Conservation (phyloP, 2,113 vertebrate genomes). For the Chitala chitala region DNA sequence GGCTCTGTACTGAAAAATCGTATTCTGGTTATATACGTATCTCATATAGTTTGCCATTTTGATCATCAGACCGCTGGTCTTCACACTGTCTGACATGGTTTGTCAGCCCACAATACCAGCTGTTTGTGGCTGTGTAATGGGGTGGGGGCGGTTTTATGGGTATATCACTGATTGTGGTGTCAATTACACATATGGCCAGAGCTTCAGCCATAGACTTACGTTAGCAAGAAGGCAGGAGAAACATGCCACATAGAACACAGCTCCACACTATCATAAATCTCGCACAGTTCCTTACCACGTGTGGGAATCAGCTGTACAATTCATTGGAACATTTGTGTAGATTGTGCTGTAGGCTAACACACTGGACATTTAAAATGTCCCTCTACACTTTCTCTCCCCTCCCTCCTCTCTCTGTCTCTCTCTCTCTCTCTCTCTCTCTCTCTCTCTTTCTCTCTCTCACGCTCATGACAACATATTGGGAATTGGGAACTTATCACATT, state of each 20-base stretch:
- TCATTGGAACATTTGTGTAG: background rate
- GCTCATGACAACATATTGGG: too few relatives aligned
- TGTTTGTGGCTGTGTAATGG: constrained; percentile 19
- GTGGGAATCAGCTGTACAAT: background rate
- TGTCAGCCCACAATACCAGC: constrained; percentile 8
- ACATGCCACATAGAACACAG: constrained; percentile 5
- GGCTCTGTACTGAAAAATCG: background rate
- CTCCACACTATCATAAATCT: constrained; percentile 7
- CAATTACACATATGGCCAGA: constrained; percentile 1
- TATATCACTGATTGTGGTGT: constrained; percentile 15
- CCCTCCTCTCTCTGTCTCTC: too few relatives aligned
- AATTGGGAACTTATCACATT: too few relatives aligned
- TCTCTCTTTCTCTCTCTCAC: too few relatives aligned
- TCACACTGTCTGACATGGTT: background rate
- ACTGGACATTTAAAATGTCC: background rate
- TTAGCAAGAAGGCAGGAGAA: background rate
- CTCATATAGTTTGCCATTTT: background rate
- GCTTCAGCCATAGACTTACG: background rate
- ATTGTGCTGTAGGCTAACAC: background rate
- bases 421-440: too few relatives aligned
- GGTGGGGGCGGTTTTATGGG: constrained; percentile 13
- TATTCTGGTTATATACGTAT: background rate
- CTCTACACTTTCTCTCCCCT: too few relatives aligned
- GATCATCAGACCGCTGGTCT: background rate
- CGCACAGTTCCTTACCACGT: background rate